Evolutionary conservation across 2,888 invertebrate genomes (phyloP).

Genomic region (Cantharis rufa): DNA sequence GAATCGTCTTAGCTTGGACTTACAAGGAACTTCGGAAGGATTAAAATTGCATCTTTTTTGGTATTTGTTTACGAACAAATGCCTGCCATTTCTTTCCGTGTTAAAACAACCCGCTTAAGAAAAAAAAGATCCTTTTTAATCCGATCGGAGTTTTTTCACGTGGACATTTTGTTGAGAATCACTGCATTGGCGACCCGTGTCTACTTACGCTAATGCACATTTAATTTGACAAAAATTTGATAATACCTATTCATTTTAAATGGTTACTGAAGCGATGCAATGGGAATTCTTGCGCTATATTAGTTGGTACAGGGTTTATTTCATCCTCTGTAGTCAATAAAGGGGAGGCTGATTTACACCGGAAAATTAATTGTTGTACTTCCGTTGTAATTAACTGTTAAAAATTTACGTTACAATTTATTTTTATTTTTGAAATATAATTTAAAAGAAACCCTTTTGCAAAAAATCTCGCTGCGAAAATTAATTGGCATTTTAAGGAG

Average conservation of each 20-base stretch:
- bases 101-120: conserved; percentile 3
- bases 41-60: background rate
- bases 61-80: background rate
- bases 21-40: background rate
- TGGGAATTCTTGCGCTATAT: conserved; percentile 46
- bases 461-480: background rate
- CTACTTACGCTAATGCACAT: conserved; percentile 49
- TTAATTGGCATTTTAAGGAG: background rate
- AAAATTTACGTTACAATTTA: background rate
- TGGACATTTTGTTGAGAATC: conserved; percentile 25
- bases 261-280: conserved; percentile 40
- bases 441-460: background rate
- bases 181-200: conserved; percentile 23
- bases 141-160: conserved; percentile 7
- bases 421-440: background rate
- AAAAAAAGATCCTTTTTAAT: background rate
- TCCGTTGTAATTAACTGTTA: background rate
- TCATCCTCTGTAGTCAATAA: conserved; percentile 43
- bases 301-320: conserved; percentile 46
- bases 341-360: conserved; percentile 40
- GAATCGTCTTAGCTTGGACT: too few relatives aligned
- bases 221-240: conserved; percentile 55
- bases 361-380: conserved; percentile 17
- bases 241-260: conserved; percentile 54
- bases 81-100: background rate